Evolutionary conservation across 1,140 invertebrate species (phyloP).

Genomic region (Philopotamus ludificatus): DNA sequence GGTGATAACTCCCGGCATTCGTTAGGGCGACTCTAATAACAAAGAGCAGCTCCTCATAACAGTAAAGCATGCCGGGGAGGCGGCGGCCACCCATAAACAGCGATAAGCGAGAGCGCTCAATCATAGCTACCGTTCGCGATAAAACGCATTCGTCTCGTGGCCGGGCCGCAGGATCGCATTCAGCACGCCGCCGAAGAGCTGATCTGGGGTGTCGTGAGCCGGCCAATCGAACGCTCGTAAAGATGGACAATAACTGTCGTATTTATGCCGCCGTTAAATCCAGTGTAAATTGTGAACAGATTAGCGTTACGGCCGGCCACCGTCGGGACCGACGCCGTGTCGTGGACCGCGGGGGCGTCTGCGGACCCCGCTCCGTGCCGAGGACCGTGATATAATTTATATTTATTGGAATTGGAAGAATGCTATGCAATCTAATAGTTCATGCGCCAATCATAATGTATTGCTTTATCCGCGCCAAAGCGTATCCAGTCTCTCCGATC

Average conservation of each 20-base stretch:
- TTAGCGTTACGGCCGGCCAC: too few relatives aligned
- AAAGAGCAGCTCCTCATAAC: constrained; percentile 15
- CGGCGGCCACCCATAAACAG: constrained; percentile 18
- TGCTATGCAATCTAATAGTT: too few relatives aligned
- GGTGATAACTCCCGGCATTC: constrained; percentile 15
- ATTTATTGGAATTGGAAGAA: too few relatives aligned
- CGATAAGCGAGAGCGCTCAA: not conserved
- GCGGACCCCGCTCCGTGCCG: too few relatives aligned
- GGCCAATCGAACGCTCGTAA: too few relatives aligned
- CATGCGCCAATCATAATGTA: too few relatives aligned
- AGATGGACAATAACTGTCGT: too few relatives aligned
- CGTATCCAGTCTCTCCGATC: too few relatives aligned
- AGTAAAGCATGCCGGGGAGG: constrained; percentile 10
- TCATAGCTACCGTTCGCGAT: not conserved
- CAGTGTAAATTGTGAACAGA: constrained; percentile 7
- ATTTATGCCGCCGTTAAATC: constrained; percentile 1
- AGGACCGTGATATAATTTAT: too few relatives aligned
- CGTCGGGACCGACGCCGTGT: not conserved
- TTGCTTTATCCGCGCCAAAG: too few relatives aligned
- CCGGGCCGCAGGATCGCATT: not conserved
- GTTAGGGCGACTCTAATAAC: constrained; percentile 14
- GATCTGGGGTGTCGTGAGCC: not conserved
- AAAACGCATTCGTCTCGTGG: not conserved
- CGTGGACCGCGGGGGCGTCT: not conserved
- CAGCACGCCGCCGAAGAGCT: not conserved